Evolutionary conservation across 2,888 invertebrate species (phyloP), one percentile per base, ranked within the genome.

Genomic region (Sturmia bella): DNA sequence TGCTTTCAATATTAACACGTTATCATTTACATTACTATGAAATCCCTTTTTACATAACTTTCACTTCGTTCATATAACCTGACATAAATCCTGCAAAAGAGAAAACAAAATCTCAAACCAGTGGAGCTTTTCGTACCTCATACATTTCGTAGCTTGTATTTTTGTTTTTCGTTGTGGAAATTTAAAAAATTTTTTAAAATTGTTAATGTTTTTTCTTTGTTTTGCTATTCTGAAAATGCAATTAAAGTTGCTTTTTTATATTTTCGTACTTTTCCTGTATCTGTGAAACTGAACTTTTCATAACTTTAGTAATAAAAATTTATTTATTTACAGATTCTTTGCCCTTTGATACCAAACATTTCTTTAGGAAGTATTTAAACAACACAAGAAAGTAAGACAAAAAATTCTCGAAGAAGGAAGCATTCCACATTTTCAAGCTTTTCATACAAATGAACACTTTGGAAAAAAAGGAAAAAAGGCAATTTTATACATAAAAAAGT

Each of bases 231-330:
- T 43, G 52, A 24, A 2, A 19, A 43, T 56, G 43, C 19, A n/a
- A 17, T 24, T 52, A 3, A 3, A 50, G 9, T 19, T 21, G 21
- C 50, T 19, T 57, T 17, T 63, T 63, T 24, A 12, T 15, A 27
- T 43, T 45, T 70, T 57, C 24, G n/a, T n/a, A n/a, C n/a, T 76
- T 48, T 64, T 19, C n/a, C 17, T 13, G 12, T 54, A 9, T 56
- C 39, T 69, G 3, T 68, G 27, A 27, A 27, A 27, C 27, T 73
- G 45, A 19, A 45, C 45, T 59, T 69, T 80, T 52, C 80, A 75
- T 80, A 80, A 80, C 64, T 80, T 80, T 75, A 75, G 59, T 66
- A 75, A 80, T 80, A 80, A 75, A 66, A 70, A 66, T 72, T 56
- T 74, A 75, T 75, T 80, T 75, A 75, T 66, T 59, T 56, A 39